Conservation (phyloP, 2,113 vertebrate genomes). For the Toxotes jaculatrix region DNA sequence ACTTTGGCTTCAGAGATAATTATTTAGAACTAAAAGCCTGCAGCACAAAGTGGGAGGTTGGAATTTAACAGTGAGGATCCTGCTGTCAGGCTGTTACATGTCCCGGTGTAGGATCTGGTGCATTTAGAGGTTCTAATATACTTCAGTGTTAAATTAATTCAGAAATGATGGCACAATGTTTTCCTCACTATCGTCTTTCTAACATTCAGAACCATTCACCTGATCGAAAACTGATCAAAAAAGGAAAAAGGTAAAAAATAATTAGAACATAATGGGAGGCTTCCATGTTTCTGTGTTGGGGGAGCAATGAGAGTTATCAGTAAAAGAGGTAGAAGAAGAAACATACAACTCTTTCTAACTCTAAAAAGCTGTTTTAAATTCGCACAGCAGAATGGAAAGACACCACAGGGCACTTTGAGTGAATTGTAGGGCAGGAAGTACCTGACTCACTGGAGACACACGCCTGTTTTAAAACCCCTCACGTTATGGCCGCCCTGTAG, state of each 20-base stretch:
- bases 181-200: not conserved
- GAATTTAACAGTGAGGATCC: not conserved
- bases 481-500: slow-evolving; percentile 10
- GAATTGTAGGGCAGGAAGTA: not conserved
- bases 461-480: slow-evolving; percentile 19
- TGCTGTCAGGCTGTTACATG: too few species aligned
- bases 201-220: not conserved
- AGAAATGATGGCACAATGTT: not conserved
- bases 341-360: not conserved
- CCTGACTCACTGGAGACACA: not conserved
- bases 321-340: not conserved
- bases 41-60: not conserved
- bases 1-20: too few species aligned
- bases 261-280: not conserved
- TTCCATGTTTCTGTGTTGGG: not conserved
- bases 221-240: too few species aligned
- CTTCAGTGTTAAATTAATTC: not conserved
- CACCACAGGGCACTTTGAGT: not conserved
- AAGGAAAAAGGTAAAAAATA: not conserved
- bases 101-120: too few species aligned
- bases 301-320: not conserved
- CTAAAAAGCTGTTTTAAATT: not conserved
- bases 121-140: too few species aligned
- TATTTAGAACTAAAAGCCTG: not conserved
- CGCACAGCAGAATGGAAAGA: not conserved